Evolutionary conservation across 2,113 vertebrate genomes (phyloP), one percentile per base, ranked within the genome.

Genomic region (Engystomops pustulosus): DNA sequence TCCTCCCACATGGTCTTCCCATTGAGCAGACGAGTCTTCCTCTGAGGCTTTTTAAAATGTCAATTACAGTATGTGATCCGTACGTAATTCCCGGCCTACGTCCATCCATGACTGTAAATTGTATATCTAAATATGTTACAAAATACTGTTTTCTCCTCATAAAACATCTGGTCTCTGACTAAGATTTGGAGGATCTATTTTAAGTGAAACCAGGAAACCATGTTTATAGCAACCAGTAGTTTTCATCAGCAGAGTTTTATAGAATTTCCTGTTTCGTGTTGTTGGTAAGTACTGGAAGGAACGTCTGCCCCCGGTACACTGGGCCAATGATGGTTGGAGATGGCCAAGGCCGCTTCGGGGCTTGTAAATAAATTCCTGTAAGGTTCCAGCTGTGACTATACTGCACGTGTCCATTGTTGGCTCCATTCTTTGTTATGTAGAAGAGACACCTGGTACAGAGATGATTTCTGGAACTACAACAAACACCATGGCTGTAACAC

Each of bases 141-240:
- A 58, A 58, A 15, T 15, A n/a, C 6, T 4, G n/a, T 18, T 15
- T 58, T 78, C 70, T 45, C 12, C 23, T 30, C 23, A 18, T 47
- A 60, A 41, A 78, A 78, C 75, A 78, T 78, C 75, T 55, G 30
- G 38, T 34, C 10, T 53, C 25, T 25, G 18, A 77, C 32, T 12
- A 49, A 53, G 32, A 58, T 55, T 6, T 4, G 60, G 58, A 55
- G 34, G 8, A n/a, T 34, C 14, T 78, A 60, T 78, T 78, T 78
- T 55, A 18, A 38, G 45, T 41, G 34, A 58, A 60, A 38, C 51
- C 75, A 41, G 15, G 75, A 38, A 55, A 23, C 49, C 30, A n/a
- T 60, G 75, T 60, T 58, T 78, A 60, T 58, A 78, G 75, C 75
- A 78, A 78, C 75, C 34, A 27, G 70, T 49, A 20, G 69, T 72